These are phyloP conservation scores for Leucosticte australis DNA, from an alignment of 2,113 vertebrate species.

Conservation along the genomic window DNA sequence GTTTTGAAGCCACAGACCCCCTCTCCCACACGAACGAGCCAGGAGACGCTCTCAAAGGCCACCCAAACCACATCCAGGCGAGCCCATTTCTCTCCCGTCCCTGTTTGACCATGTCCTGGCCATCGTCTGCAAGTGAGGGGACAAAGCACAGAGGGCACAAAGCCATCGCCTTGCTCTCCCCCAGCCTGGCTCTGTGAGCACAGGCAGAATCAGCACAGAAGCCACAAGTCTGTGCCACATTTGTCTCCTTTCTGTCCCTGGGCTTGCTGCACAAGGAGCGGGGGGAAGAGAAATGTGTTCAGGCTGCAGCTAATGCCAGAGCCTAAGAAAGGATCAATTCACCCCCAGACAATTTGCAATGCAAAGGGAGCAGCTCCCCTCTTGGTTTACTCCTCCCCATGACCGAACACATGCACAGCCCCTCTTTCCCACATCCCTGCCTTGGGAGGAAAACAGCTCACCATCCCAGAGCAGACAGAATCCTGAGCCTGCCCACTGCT, in stretches of 20 bases:
- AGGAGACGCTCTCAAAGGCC: neutral
- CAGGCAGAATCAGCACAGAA: neutral
- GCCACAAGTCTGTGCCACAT: neutral
- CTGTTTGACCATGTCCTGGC: neutral
- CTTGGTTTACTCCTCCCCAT: neutral
- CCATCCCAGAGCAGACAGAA: accelerated
- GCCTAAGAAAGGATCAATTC: neutral
- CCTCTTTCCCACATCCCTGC: neutral
- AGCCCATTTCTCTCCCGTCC: neutral
- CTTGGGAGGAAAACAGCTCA: neutral
- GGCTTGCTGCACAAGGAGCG: neutral
- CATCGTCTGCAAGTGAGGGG: neutral
- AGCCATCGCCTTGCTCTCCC: neutral
- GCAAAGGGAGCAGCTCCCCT: neutral
- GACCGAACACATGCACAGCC: neutral
- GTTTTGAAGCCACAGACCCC: neutral
- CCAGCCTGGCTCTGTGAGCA: neutral
- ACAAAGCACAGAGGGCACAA: neutral
- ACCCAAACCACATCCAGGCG: neutral
- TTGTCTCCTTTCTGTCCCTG: constrained; percentile 16
- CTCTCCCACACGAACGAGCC: neutral
- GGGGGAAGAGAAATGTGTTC: constrained; percentile 23
- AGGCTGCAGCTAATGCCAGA: neutral
- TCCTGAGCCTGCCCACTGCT: neutral
- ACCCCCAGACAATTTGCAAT: neutral